Conservation (phyloP, 1,140 invertebrate genomes). For the Apis florea region DNA sequence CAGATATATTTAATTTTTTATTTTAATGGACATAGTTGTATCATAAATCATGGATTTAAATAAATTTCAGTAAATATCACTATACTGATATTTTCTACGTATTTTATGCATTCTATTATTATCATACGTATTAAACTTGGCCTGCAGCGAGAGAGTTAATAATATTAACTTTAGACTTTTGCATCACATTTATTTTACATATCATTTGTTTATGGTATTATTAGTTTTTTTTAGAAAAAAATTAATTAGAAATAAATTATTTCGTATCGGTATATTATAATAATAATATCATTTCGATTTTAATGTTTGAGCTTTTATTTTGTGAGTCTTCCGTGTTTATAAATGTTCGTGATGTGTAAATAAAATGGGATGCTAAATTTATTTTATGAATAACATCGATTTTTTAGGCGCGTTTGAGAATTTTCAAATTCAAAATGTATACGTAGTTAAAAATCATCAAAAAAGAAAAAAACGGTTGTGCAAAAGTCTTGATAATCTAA, state of each 20-base stretch:
- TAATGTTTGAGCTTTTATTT: background rate
- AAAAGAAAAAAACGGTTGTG: conserved; percentile 31
- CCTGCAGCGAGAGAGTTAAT: background rate
- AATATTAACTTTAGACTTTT: conserved; percentile 42
- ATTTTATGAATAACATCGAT: background rate
- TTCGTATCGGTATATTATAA: background rate
- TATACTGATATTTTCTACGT: background rate
- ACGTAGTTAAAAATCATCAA: conserved; percentile 29
- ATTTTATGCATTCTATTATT: background rate
- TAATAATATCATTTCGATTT: background rate
- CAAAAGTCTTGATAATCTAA: conserved; percentile 36
- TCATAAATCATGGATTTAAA: too few species aligned
- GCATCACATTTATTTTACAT: conserved; percentile 7
- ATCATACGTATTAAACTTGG: background rate
- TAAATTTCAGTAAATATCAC: too few species aligned
- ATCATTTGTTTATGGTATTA: background rate
- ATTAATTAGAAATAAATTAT: background rate
- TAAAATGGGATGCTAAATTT: conserved; percentile 21
- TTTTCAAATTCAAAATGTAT: background rate
- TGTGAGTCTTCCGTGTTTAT: conserved; percentile 36
- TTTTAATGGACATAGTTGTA: too few species aligned
- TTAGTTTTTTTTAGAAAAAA: background rate
- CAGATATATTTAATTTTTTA: too few species aligned
- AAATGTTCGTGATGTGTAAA: conserved; percentile 27
- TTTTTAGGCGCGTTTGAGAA: conserved; percentile 1